Base-by-base conservation (phyloP, 2,797 vertebrate genomes). In the Catostomus latipinnis region DNA sequence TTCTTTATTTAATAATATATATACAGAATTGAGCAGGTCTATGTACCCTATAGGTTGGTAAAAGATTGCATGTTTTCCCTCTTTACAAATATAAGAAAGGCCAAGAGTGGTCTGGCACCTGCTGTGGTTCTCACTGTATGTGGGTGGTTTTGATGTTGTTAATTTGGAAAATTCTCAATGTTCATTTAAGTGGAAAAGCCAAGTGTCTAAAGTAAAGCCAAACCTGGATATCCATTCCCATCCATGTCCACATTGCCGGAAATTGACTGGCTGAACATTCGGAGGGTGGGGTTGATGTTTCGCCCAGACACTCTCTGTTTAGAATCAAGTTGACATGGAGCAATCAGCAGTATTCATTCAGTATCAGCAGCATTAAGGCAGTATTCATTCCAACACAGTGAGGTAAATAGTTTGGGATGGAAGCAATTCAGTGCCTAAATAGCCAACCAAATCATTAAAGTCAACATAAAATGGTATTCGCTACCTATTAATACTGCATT, bases 241-340 rank as follows among this genome's bases (percentile, higher is more conserved):
- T 99, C 98, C 98, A 99, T 98, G 90, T 99, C 98, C 56, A 99
- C 90, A 76, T 92, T 95, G 75, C 97, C 98, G 0, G 98, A 99
- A 90, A 99, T 95, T 5, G 98, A 97, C 92, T 99, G 98, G 63
- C 98, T 98, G 78, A 99, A 99, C 98, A 99, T 99, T 90, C 92
- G 94, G 62, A 99, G 91, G 18, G 87, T 89, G 5, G 96, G 95
- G 83, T 85, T 95, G 82, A 99, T 78, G 43, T 92, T 94, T 88
- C 85, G 93, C 63, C 97, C 98, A 73, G 94, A 94, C 84, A 99
- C 90, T 88, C 95, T 97, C 98, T 99, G 92, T 82, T 91, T 88
- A 78, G 83, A 77, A 90, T 54, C 43, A 90, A 77, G 82, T 60
- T 85, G 83, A 84, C 56, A 22, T 62, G 10, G 74, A 73, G 61